Evolutionary conservation across 2,888 invertebrate species (phyloP).

Genomic region (Acleris laterana): DNA sequence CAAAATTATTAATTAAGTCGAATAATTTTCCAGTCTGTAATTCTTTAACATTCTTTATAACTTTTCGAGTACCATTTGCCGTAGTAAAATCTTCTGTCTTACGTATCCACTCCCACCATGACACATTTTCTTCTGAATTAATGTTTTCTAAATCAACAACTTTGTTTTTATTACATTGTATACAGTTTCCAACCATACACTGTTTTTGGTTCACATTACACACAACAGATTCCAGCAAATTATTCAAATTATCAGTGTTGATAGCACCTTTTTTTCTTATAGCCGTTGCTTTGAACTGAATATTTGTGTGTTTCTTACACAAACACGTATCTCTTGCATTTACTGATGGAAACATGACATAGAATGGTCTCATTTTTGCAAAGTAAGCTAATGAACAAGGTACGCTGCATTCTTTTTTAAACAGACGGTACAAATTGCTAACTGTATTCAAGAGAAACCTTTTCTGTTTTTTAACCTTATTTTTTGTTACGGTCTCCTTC

Average conservation of each 20-base stretch:
- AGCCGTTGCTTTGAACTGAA: constrained; percentile 21
- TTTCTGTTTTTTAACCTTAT: constrained; percentile 42
- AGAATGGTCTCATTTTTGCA: constrained; percentile 36
- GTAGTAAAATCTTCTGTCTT: constrained; percentile 10
- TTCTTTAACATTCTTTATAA: constrained; percentile 12
- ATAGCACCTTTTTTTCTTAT: constrained; percentile 27
- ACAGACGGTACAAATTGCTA: constrained; percentile 32
- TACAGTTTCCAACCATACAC: constrained; percentile 2
- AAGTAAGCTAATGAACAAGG: constrained; percentile 34
- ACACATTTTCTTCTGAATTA: constrained; percentile 8
- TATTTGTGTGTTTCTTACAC: constrained; percentile 22
- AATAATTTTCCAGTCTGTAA: constrained; percentile 10
- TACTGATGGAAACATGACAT: constrained; percentile 33
- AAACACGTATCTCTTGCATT: constrained; percentile 37
- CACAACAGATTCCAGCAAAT: constrained; percentile 10
- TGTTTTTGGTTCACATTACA: constrained; percentile 14
- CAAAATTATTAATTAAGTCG: constrained; percentile 6
- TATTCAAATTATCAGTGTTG: constrained; percentile 1
- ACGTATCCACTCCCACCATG: constrained; percentile 11
- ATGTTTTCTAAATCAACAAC: constrained; percentile 10
- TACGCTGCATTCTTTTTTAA: constrained; percentile 33
- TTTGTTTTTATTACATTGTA: constrained; percentile 5
- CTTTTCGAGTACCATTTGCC: constrained; percentile 1
- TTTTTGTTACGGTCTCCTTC: constrained; percentile 39
- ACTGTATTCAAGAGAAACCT: constrained; percentile 38